Evolutionary conservation across 2,113 vertebrate species (phyloP).

Genomic region (Dasyprocta punctata): DNA sequence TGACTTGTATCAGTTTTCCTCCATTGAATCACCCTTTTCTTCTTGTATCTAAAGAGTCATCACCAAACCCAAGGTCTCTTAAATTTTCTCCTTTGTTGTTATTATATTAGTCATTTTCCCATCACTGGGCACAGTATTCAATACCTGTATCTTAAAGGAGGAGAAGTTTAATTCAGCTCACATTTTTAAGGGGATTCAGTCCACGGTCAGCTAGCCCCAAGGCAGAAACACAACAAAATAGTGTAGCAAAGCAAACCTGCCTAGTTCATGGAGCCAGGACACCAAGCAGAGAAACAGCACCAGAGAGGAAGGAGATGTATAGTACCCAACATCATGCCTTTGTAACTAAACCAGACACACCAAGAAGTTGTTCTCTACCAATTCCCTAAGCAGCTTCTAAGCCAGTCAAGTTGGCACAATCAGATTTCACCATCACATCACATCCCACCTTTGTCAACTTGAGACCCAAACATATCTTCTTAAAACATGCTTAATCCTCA

Average conservation of each 20-base stretch:
- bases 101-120: not conserved
- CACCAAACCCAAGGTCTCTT: not conserved
- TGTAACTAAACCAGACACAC: not conserved
- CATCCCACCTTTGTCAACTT: not conserved
- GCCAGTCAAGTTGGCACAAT: not conserved
- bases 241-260: not conserved
- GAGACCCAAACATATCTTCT: not conserved
- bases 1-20: not conserved
- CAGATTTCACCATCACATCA: not conserved
- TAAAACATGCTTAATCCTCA: not conserved
- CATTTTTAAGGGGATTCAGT: not conserved
- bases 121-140: not conserved
- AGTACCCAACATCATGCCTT: not conserved
- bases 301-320: not conserved
- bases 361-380: not conserved
- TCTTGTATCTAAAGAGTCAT: conserved; percentile 3
- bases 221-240: not conserved
- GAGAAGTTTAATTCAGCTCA: not conserved
- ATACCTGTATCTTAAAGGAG: not conserved
- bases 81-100: not conserved
- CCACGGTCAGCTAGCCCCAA: not conserved
- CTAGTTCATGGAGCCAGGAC: not conserved
- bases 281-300: not conserved
- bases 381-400: not conserved
- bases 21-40: not conserved